Evolutionary conservation across 2,113 vertebrate species (phyloP).

Genomic region (Toxotes chatareus): DNA sequence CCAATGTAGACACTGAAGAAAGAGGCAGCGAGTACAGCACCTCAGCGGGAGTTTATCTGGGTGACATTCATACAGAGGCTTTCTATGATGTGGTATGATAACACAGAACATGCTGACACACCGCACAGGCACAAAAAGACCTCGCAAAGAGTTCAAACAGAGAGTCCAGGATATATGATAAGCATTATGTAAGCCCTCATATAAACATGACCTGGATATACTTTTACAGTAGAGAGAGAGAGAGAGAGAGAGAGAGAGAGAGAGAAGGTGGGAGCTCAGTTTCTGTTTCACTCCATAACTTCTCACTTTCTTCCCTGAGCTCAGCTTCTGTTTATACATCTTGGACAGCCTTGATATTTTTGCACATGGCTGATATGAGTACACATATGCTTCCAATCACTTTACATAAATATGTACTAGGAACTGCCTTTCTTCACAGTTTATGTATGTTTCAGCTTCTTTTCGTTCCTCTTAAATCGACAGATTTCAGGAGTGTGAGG

Average conservation of each 20-base stretch:
- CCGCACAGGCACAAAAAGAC: neutral
- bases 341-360: slow-evolving; percentile 25
- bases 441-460: slow-evolving; percentile 30
- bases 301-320: neutral
- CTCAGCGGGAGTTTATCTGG: slow-evolving; percentile 5
- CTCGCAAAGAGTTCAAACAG: neutral
- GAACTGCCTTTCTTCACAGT: neutral
- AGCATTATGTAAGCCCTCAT: slow-evolving; percentile 7
- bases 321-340: slow-evolving; percentile 1
- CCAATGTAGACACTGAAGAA: neutral
- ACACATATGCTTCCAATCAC: slow-evolving; percentile 37
- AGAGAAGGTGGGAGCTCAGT: neutral
- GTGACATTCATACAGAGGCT: neutral
- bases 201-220: slow-evolving; percentile 24
- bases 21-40: neutral
- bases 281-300: neutral
- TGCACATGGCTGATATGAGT: slow-evolving; percentile 18
- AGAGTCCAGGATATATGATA: slow-evolving; percentile 12
- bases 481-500: neutral
- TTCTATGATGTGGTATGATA: slow-evolving; percentile 12
- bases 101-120: slow-evolving; percentile 34
- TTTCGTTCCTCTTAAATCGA: slow-evolving; percentile 2
- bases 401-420: neutral
- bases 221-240: neutral
- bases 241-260: slow-evolving; percentile 17